phyloP scores from a whole-genome alignment of 2,888 invertebrate genomes.

The Coenonympha arcania region DNA sequence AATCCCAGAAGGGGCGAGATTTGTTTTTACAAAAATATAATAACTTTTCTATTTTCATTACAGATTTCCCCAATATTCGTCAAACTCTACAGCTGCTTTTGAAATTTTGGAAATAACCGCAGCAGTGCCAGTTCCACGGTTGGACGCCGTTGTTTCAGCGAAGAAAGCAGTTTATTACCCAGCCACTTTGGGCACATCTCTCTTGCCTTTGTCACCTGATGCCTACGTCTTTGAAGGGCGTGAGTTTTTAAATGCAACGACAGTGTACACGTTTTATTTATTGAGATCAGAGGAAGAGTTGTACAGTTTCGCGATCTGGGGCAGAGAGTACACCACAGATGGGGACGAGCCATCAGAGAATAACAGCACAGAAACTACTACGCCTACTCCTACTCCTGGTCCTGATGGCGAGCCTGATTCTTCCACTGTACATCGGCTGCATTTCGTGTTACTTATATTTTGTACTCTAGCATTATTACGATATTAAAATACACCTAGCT shows the following conservation, averaged over 20 bases:
- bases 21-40: neutral
- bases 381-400: neutral
- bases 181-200: conserved; percentile 60
- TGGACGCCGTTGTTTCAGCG: conserved; percentile 35
- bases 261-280: conserved; percentile 38
- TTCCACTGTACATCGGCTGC: neutral
- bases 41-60: conserved; percentile 16
- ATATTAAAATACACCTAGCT: neutral
- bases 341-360: conserved; percentile 25
- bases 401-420: neutral
- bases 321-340: conserved; percentile 65
- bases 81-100: conserved; percentile 57
- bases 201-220: conserved; percentile 62
- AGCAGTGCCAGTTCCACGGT: conserved; percentile 48
- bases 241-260: conserved; percentile 23
- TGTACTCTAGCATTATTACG: neutral
- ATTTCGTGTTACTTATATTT: neutral
- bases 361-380: neutral
- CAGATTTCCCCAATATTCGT: conserved; percentile 62
- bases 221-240: conserved; percentile 41
- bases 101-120: conserved; percentile 61
- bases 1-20: too few species aligned
- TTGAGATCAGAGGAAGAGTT: conserved; percentile 43
- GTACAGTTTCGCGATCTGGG: conserved; percentile 70
- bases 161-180: conserved; percentile 62